Base-by-base conservation (phyloP, 2,797 vertebrate species). In the Margarornis squamiger region DNA sequence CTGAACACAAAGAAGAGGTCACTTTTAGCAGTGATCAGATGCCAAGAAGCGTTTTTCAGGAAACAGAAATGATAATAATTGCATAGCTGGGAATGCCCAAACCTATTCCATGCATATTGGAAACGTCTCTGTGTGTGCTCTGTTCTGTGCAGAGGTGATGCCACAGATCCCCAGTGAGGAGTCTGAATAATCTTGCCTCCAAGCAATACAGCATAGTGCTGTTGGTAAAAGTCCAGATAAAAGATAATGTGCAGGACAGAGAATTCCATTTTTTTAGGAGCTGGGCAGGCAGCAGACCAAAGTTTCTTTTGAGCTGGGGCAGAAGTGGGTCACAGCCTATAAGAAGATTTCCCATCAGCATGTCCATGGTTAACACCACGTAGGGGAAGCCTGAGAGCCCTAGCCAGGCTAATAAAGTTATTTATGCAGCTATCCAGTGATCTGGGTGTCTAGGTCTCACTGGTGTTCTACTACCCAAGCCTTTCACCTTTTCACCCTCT, bases 171-270 rank as follows among this genome's bases (percentile, higher is more conserved):
- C 75, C 57, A 48, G 49, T 1, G 0, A 32, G 34, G 13, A 67
- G 17, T 5, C 55, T 51, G 55, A 80, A 52, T 74, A 48, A 63
- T 59, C 75, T 62, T 45, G 21, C 75, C 58, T 94, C 45, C 0
- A 0, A 94, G 71, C 0, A 0, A 59, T 38, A 45, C 45, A 71
- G 75, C 0, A 34, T 30, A 46, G 39, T 1, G 7, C 14, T 49
- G 45, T 17, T 61, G 29, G 27, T 61, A 65, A 18, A 89, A 59
- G 52, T 76, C 63, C 76, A 75, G 65, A 61, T 61, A 74, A 59
- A 77, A 83, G 29, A 59, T 41, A 55, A 63, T 1, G 16, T 49
- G 24, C 57, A 41, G 76, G 49, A 57, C 1, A 32, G 49, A 24
- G 27, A 75, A 90, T 77, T 85, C 73, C 2, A 32, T 76, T 84